Base-by-base conservation (phyloP, 2,797 vertebrate species). In the Sarcoramphus papa region DNA sequence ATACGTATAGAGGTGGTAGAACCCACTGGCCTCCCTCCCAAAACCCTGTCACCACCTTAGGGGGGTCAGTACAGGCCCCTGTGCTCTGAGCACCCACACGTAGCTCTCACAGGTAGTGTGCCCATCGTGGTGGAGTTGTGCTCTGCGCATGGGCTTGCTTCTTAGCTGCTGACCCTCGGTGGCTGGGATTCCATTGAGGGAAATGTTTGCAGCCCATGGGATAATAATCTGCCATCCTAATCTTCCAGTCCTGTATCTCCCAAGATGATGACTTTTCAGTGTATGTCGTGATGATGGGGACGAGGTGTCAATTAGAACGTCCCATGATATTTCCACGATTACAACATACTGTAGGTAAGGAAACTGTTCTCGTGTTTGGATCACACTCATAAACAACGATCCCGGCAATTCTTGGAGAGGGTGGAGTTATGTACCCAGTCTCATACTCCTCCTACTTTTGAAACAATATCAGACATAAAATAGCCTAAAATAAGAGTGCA, bases 271-370 rank as follows among this genome's bases (percentile, higher is more conserved):
- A 70, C 14, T 72, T 89, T 72, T 59, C 48, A 37, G 51, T 23
- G 59, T 6, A 8, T 0, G 0, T 15, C 11, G 20, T 59, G 43
- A 12, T 25, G 85, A 65, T 0, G 22, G 37, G 54, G 41, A 81
- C 0, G 1, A 84, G 47, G 43, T 43, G 59, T 54, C 54, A 60
- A 4, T 57, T 47, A 72, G 43, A 85, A 79, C 23, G 37, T 59
- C 25, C 63, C 25, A 2, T 5, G 33, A 28, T 77, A 59, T 69
- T 91, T 67, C 81, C 67, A 19, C 30, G 51, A 69, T 27, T 67
- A 74, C 74, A 51, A 16, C 64, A 30, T 30, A 5, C 41, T 47
- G 40, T 60, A 78, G 88, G 62, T 81, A 78, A 59, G 50, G 74
- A 73, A 92, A 81, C 74, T 24, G 14, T 40, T 64, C 41, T 31